Evolutionary conservation across 2,113 vertebrate genomes (phyloP), one percentile per base, ranked within the genome.

Genomic region (Oryzias woworae): DNA sequence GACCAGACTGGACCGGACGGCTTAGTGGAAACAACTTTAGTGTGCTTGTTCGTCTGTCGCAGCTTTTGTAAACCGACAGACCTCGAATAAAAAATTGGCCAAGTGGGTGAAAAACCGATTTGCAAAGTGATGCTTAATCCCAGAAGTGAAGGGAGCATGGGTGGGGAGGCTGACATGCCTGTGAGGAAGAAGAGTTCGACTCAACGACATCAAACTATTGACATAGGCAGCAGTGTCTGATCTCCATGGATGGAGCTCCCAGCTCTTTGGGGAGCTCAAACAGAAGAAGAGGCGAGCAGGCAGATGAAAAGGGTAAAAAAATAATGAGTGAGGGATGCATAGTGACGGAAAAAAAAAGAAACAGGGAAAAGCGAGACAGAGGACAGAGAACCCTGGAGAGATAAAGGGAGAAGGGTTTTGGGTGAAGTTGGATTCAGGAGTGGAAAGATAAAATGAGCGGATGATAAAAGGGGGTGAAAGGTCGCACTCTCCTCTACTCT

Each of bases 301-400:
- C 14, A 66, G 48, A 75, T 59, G 56, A 60, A 66, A 69, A 58
- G 31, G 28, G 43, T 56, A 50, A 55, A 69, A 52, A 8, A 58
- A 8, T 31, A 62, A 7, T 26, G 16, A 71, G 24, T 0, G 42
- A 53, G 55, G 50, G 72, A 77, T 66, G 60, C 18, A 26, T 3
- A 26, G 57, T 14, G 48, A 62, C 17, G 62, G 60, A 63, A 51
- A 24, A 36, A 55, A 62, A 62, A 62, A 62, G 59, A 72, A 59
- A 84, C 75, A 84, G 75, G 77, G 85, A 87, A 84, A 73, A 59
- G 61, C 0, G 50, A 71, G 71, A 84, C 81, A 84, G 69, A 68
- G 26, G 50, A 82, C 58, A 54, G 62, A 45, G 43, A 77, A 75
- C 65, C 68, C 73, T 24, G 14, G 66, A 77, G 71, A 75, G 63